Conservation (phyloP, 2,888 invertebrate species). For the Mesoligia furuncula region DNA sequence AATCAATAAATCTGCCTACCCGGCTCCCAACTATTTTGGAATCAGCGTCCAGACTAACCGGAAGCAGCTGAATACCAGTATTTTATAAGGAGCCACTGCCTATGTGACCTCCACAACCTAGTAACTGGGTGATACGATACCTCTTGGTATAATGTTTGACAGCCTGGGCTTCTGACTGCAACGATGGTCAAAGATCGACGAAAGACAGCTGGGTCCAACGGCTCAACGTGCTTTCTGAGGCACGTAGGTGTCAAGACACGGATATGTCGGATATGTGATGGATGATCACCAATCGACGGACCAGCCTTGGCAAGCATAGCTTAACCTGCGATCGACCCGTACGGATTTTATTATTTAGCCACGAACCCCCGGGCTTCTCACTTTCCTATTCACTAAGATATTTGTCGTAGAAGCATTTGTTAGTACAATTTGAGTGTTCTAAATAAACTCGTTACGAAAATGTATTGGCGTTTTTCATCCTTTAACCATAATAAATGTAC, state of each 20-base stretch:
- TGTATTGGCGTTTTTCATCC: constrained; percentile 77
- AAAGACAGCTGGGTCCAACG: not conserved
- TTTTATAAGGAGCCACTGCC: not conserved
- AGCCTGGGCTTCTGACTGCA: not conserved
- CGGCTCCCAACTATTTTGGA: not conserved
- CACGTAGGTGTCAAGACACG: no score
- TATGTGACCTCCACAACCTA: not conserved
- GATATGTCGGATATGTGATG: not conserved
- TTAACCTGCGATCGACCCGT: not conserved
- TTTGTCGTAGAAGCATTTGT: not conserved
- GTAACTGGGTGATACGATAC: not conserved
- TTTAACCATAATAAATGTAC: constrained; percentile 79
- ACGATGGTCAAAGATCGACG: not conserved
- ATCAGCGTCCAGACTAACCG: not conserved
- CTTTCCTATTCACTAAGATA: not conserved
- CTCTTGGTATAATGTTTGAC: not conserved
- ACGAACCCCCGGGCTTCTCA: not conserved
- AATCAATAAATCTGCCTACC: not conserved
- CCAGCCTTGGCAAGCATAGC: not conserved
- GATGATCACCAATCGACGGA: not conserved
- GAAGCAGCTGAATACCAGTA: not conserved
- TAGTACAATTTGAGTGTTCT: constrained; percentile 45
- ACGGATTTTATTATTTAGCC: not conserved
- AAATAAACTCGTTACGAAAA: constrained; percentile 60
- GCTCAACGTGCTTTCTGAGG: not conserved